Evolutionary conservation across 2,797 vertebrate species (phyloP), one percentile per base, ranked within the genome.

Genomic region (Notoglanidium macrostoma): DNA sequence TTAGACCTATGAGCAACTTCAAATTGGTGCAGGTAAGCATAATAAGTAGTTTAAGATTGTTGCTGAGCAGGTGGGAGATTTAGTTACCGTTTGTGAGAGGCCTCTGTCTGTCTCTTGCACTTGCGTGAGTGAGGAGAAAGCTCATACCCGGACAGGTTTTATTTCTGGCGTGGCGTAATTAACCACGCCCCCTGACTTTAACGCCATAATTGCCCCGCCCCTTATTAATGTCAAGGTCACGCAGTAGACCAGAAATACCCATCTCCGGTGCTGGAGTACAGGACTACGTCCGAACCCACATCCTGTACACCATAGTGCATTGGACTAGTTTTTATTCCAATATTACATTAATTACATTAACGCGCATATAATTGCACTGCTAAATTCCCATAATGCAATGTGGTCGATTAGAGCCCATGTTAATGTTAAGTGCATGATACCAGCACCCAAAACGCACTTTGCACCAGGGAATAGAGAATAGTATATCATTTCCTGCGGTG

Each of bases 151-250:
- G 2, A 57, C 7, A 86, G 49, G 87, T 92, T 95, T 94, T 96
- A 96, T 96, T 83, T 54, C 84, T 87, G 81, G 65, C 91, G 82
- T 86, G 86, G 87, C 78, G 78, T 1, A 19, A 14, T 68, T 55
- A 89, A 29, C 91, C 93, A 90, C 95, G 79, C 95, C 95, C 91
- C 63, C 19, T 32, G 74, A 76, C 89, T 89, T 91, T 5, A 5
- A 49, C 82, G 80, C 44, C 23, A 23, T 2, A 35, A 84, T 89
- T 2, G 51, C 86, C 87, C 88, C 94, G 85, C 94, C 95, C 89
- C 77, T 89, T 91, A 40, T 90, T 89, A 95, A 96, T 95, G 94
- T 95, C 95, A 96, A 96, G 95, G 95, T 96, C 93, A 83, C 88
- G 74, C 65, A 87, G 32, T 57, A 63, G 63, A 68, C 3, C 32